Evolutionary conservation across 2,888 invertebrate genomes (phyloP), one percentile per base, ranked within the genome.

Genomic region (Drosophila setosimentum): DNA sequence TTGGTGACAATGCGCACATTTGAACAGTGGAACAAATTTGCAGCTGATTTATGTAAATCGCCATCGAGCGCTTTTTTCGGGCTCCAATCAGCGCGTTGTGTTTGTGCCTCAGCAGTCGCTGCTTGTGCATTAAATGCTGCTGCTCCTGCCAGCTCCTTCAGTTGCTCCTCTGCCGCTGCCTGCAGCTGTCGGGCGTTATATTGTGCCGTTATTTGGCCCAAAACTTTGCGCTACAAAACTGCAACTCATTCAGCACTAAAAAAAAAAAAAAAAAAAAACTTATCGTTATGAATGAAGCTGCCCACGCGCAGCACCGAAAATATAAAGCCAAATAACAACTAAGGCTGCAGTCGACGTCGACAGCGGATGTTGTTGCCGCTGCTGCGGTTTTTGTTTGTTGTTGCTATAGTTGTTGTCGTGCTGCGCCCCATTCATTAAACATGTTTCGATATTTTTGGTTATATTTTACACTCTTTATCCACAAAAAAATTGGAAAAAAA

Each of bases 1-100:
- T 65, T 45, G 63, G 29, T 16, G 80, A 90, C 89, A 88, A 54
- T 90, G 84, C n/a, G 24, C 37, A n/a, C 90, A 84, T 90, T 84
- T 90, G 90, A 90, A 85, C 85, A 85, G 85, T 85, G 85, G 85
- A 85, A 85, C 90, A 85, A 85, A 85, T 85, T 85, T 85, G 85
- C 90, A 90, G 81, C 85, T 85, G 85, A 85, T 90, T 90, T 90
- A 85, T 85, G 85, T 90, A 85, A 85, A 90, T 85, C 85, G 89
- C 71, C 60, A 68, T 33, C 53, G 60, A 58, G 76, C 37, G n/a
- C 55, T 55, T 37, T 55, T 66, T 62, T 69, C 50, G 60, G 66
- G 60, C 61, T 64, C 79, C 82, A 82, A 80, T 82, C 82, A 80
- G 75, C 73, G 85, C 69, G 60, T 42, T 62, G 40, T 62, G 27